Percentiles rank a stretch among this genome's conserved stretches.
Evolutionary conservation across 1,140 invertebrate genomes (phyloP).

Genomic region (Aricia agestis): DNA sequence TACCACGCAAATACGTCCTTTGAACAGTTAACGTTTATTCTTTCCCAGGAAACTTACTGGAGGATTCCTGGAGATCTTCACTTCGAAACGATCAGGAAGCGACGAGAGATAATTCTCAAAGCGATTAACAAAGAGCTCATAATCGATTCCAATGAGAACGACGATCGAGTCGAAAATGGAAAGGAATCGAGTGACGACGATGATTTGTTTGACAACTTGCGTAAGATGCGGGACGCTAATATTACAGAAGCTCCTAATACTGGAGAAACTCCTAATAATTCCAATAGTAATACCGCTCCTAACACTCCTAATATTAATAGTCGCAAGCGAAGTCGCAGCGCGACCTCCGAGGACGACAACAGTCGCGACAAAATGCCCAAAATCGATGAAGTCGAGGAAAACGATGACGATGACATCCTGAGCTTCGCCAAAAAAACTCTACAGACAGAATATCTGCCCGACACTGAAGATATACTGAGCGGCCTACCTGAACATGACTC

Average conservation of each 20-base stretch:
- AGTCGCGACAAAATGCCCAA: constrained; percentile 50
- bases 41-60: constrained; percentile 78
- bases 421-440: constrained; percentile 62
- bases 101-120: constrained; percentile 61
- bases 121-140: constrained; percentile 60
- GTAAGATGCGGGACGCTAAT: constrained; percentile 39
- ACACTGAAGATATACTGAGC: constrained; percentile 58
- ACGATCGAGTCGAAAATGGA: constrained; percentile 8
- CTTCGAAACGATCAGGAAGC: constrained; percentile 57
- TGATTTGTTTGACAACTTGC: constrained; percentile 57
- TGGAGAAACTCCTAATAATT: too few relatives aligned
- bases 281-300: too few relatives aligned
- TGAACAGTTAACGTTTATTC: constrained; percentile 1
- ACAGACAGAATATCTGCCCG: constrained; percentile 49
- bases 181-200: constrained; percentile 59
- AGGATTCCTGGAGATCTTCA: constrained; percentile 77
- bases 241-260: too few relatives aligned
- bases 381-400: constrained; percentile 47
- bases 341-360: constrained; percentile 37
- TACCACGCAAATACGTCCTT: too few relatives aligned
- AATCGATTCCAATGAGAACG: constrained; percentile 31
- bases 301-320: neutral
- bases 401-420: constrained; percentile 58
- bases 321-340: constrained; percentile 24
- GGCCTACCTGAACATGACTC: constrained; percentile 36